Evolutionary conservation across 64 coral and sea anemone genomes (phyloP).

Genomic region (Astreopora myriophthalma): DNA sequence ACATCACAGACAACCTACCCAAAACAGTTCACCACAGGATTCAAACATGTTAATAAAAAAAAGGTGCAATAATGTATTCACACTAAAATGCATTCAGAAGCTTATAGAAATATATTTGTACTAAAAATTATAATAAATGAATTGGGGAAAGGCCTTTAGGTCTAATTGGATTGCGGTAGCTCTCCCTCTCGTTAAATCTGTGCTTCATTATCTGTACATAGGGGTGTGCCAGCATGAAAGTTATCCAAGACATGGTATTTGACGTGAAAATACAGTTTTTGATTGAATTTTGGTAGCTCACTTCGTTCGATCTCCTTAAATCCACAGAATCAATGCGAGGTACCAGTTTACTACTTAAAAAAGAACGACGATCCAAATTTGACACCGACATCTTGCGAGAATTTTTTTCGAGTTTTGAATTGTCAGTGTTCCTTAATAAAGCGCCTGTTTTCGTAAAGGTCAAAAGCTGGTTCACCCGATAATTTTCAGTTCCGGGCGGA

Average conservation of each 20-base stretch:
- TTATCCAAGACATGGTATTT: too few relatives aligned
- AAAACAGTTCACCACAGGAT: too few relatives aligned
- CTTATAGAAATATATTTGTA: background rate
- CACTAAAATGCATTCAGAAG: too few relatives aligned
- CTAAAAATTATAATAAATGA: background rate
- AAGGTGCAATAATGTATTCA: too few relatives aligned
- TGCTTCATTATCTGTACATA: background rate
- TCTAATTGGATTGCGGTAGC: background rate
- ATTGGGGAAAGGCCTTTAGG: background rate
- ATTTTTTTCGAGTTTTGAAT: slow-evolving; percentile 4
- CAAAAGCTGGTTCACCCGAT: background rate
- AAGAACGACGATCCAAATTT: background rate
- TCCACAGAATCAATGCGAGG: too few relatives aligned
- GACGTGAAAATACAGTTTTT: background rate
- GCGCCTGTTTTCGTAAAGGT: background rate
- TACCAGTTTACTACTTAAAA: too few relatives aligned
- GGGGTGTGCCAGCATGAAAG: background rate
- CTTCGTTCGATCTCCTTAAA: too few relatives aligned
- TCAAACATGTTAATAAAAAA: too few relatives aligned
- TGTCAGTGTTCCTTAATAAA: background rate
- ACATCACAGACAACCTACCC: too few relatives aligned
- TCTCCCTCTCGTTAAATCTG: background rate
- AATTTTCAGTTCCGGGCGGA: background rate
- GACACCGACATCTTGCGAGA: background rate
- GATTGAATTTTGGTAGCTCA: background rate